Base-by-base conservation (phyloP, 1,140 invertebrate species). In the Heliconius hewitsoni region DNA sequence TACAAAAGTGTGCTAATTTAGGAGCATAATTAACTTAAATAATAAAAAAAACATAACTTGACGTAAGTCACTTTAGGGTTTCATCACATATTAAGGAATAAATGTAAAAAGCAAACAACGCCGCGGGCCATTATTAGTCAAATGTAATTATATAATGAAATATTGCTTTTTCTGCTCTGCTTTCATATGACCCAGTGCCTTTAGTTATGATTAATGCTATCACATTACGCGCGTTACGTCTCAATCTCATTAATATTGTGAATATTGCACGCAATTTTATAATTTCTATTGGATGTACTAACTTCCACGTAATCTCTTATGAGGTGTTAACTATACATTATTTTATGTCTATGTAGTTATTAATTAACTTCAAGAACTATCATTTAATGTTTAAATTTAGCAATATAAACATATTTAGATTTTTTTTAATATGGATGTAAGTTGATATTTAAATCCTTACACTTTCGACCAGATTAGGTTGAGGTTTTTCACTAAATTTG, bases 131-230 rank as follows among this genome's bases (percentile, higher is more conserved):
- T 16, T 37, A 27, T 55, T 71, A 66, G 71, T 73, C 66, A 77
- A 73, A 76, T 76, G 50, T 37, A 81, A 81, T 81, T 81, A 81
- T 77, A 71, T 81, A 81, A 81, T 74, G 75, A 81, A 73, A 50
- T 77, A 77, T 81, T 77, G 34, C 71, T 50, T 73, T 75, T 79
- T 71, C 42, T 80, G 75, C 71, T 76, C 75, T 77, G 79, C 75
- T 81, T 81, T 81, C 79, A 27, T 81, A 74, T 76, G 79, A 79
- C 79, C 79, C 77, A 83, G 60, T 81, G 77, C 74, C 79, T 79
- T 81, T 81, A 74, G 71, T n/a, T 27, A 76, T 79, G 82, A 81
- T 83, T 83, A 73, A 81, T 83, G 79, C 46, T 79, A 80, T 80
- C 71, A 80, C 74, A 73, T 60, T 77, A 72, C 46, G 46, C 71